Conservation (phyloP, 2,797 vertebrate genomes). For the Neoniphon sammara region DNA sequence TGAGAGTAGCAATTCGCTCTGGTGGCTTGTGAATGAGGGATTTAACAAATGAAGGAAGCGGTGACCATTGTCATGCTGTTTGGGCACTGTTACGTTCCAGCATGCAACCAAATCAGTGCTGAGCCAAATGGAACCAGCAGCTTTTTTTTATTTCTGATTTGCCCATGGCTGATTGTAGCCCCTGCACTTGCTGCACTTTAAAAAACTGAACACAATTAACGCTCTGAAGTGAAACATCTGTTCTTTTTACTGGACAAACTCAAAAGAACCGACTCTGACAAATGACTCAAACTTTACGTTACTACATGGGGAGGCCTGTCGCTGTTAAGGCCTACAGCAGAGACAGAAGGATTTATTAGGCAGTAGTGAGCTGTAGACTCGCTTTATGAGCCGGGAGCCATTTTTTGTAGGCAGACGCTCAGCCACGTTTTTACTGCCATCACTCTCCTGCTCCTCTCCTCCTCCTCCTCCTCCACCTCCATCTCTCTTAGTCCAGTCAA, state of each 20-base stretch:
- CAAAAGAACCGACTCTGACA: conserved; percentile 3
- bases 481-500: conserved; percentile 49
- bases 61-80: not conserved
- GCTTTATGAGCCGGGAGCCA: conserved; percentile 67
- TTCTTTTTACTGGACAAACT: conserved; percentile 39
- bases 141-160: not conserved
- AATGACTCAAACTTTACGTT: conserved; percentile 26
- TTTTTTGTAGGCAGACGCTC: conserved; percentile 64
- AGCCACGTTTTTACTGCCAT: conserved; percentile 64
- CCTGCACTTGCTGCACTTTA: not conserved
- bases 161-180: not conserved
- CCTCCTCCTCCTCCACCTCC: conserved; percentile 22
- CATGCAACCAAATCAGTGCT: not conserved
- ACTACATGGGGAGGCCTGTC: conserved; percentile 13
- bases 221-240: conserved; percentile 2
- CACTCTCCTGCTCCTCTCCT: conserved; percentile 48
- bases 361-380: conserved; percentile 54
- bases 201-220: not conserved
- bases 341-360: conserved; percentile 63
- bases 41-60: conserved; percentile 20
- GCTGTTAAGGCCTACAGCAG: conserved; percentile 34
- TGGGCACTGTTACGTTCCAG: not conserved
- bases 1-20: conserved; percentile 11
- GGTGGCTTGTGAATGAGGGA: conserved; percentile 25
- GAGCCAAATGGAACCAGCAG: not conserved